These are phyloP conservation scores for Heliconius congener DNA, from an alignment of 1,140 invertebrate species.

Conservation along the genomic window DNA sequence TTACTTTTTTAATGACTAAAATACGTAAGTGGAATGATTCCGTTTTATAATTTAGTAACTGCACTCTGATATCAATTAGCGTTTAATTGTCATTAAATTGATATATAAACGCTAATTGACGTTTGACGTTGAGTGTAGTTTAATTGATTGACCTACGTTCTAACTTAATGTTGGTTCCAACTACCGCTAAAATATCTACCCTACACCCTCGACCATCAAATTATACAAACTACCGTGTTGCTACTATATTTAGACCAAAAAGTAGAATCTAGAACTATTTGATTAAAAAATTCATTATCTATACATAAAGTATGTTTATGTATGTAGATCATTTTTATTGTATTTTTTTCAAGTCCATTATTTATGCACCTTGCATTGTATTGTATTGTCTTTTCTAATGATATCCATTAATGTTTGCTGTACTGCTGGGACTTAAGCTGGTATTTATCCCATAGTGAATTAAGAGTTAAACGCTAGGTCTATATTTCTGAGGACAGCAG, in stretches of 20 bases:
- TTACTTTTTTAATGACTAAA: background rate
- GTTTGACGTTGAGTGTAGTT: background rate
- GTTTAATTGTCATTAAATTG: background rate
- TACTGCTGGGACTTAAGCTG: background rate
- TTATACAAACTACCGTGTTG: background rate
- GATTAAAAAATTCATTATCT: background rate
- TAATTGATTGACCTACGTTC: background rate
- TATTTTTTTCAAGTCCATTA: background rate
- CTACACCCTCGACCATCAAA: background rate
- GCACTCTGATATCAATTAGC: background rate
- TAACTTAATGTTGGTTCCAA: background rate
- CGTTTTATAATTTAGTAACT: background rate
- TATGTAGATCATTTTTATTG: background rate
- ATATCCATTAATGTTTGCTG: background rate
- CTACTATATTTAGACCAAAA: background rate
- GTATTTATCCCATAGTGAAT: background rate
- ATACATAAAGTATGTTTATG: background rate
- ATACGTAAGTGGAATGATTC: background rate
- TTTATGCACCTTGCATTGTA: constrained; percentile 3
- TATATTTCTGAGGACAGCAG: too few species aligned
- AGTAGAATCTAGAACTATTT: constrained; percentile 1
- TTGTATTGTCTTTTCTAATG: background rate
- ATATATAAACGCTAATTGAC: background rate
- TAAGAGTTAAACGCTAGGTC: background rate
- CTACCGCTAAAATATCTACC: background rate